Evolutionary conservation across 2,797 vertebrate species (phyloP).

Genomic region (Selene dorsalis): DNA sequence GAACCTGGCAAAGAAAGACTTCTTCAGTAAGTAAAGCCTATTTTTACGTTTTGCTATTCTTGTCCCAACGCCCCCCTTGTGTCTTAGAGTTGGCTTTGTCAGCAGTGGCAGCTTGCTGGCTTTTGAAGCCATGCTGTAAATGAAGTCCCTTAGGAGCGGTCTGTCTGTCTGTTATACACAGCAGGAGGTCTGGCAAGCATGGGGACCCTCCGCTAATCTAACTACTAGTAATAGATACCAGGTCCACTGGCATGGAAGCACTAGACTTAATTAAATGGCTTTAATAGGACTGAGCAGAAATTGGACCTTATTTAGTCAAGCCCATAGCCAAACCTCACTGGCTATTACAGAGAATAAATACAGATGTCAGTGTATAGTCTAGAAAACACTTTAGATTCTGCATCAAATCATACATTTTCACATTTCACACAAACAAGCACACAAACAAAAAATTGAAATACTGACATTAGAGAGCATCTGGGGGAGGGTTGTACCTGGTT

Average conservation of each 20-base stretch:
- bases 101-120: constrained; percentile 44
- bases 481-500: neutral
- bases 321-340: neutral
- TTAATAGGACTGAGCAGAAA: constrained; percentile 18
- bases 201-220: constrained; percentile 16
- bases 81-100: constrained; percentile 58
- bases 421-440: no score
- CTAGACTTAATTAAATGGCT: constrained; percentile 11
- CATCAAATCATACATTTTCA: neutral
- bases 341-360: neutral
- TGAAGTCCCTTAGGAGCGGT: constrained; percentile 56
- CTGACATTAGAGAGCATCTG: neutral
- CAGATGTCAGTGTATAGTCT: neutral
- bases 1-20: constrained; percentile 99
- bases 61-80: constrained; percentile 35
- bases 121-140: constrained; percentile 61
- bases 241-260: neutral
- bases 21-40: constrained; percentile 93
- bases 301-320: neutral
- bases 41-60: constrained; percentile 67
- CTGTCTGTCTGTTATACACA: constrained; percentile 46
- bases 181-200: constrained; percentile 16
- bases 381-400: neutral
- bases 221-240: constrained; percentile 26
- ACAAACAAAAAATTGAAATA: neutral